Conservation (phyloP, 2,888 invertebrate species). For the Proisotoma minuta region DNA sequence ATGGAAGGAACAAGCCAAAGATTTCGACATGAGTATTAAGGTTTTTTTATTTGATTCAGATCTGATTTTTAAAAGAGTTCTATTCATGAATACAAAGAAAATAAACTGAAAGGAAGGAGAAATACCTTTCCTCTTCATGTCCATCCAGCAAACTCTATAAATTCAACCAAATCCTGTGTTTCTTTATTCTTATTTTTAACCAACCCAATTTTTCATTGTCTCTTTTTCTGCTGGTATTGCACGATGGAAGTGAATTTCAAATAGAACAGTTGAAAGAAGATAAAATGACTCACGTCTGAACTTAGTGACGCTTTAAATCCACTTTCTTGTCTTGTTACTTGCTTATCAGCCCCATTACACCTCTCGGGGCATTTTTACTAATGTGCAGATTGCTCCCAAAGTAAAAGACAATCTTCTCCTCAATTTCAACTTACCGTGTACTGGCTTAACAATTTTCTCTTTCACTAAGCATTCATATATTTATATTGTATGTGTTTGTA, state of each 20-base stretch:
- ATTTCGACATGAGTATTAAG: no score
- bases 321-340: background rate
- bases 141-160: background rate
- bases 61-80: slow-evolving; percentile 12
- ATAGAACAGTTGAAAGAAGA: background rate
- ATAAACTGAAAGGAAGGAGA: background rate
- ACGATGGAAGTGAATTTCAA: background rate
- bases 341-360: background rate
- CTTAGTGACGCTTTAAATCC: background rate
- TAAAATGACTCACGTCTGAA: background rate
- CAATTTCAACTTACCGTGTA: background rate
- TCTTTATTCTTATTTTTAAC: slow-evolving; percentile 5
- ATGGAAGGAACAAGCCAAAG: no score
- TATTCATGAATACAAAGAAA: slow-evolving; percentile 8
- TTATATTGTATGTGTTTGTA: no score
- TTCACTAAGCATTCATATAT: no score
- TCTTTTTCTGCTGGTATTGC: slow-evolving; percentile 6
- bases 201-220: slow-evolving; percentile 11
- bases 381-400: background rate
- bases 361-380: background rate
- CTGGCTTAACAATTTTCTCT: background rate
- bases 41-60: slow-evolving; percentile 10
- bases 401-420: background rate
- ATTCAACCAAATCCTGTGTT: slow-evolving; percentile 2
- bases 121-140: background rate